Evolutionary conservation across 2,113 vertebrate species (phyloP).

Genomic region (Varanus salvator): DNA sequence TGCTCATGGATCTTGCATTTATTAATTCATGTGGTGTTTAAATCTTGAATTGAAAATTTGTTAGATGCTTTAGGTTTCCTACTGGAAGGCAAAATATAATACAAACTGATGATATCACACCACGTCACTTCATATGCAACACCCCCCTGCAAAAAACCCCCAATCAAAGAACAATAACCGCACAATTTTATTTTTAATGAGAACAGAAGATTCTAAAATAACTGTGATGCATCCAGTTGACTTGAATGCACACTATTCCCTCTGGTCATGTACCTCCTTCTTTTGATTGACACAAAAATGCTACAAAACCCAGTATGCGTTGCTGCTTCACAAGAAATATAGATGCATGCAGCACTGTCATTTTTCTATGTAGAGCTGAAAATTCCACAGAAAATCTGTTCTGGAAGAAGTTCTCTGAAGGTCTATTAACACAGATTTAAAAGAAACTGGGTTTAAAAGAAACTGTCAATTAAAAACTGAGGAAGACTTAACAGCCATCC

Average conservation of each 20-base stretch:
- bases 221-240: background rate
- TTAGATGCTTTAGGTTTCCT: too few species aligned
- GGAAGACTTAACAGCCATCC: conserved; percentile 68
- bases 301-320: background rate
- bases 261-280: background rate
- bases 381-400: background rate
- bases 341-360: background rate
- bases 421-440: conserved; percentile 61
- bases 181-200: background rate
- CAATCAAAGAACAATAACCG: too few species aligned
- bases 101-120: background rate
- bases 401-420: background rate
- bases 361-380: background rate
- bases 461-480: conserved; percentile 63
- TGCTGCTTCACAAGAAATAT: background rate
- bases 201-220: background rate
- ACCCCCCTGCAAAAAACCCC: too few species aligned
- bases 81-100: too few species aligned
- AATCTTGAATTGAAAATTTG: too few species aligned
- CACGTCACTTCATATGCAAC: background rate
- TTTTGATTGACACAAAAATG: background rate
- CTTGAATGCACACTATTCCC: background rate
- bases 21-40: too few species aligned
- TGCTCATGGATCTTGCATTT: too few species aligned
- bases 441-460: conserved; percentile 59